Percentiles rank a stretch among this genome's conserved stretches.
These are phyloP conservation scores for Drosophila seclusa DNA, from an alignment of 2,888 invertebrate species.

Conservation along the genomic window DNA sequence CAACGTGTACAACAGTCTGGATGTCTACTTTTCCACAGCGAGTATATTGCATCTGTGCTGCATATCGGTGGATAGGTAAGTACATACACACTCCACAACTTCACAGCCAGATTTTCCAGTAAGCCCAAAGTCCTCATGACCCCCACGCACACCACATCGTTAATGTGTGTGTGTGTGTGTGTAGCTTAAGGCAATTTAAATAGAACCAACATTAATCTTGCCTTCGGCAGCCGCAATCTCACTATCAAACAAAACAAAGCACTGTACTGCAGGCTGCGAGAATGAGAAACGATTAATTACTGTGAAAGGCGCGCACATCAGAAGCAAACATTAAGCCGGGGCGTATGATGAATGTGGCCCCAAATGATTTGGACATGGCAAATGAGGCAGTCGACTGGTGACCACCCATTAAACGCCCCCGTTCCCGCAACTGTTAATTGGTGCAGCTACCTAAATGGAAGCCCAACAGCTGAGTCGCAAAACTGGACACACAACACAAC, in stretches of 20 bases:
- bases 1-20: constrained; percentile 97
- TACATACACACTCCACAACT: constrained; percentile 16
- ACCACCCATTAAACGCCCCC: constrained; percentile 15
- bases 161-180: background rate
- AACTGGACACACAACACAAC: constrained; percentile 36
- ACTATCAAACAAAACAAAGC: constrained; percentile 43
- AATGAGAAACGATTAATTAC: constrained; percentile 76
- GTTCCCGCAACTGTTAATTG: constrained; percentile 66
- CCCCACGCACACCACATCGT: background rate
- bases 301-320: constrained; percentile 72
- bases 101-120: background rate
- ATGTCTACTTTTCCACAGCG: constrained; percentile 97
- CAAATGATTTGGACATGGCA: constrained; percentile 71
- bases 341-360: constrained; percentile 78
- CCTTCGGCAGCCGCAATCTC: constrained; percentile 51
- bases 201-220: constrained; percentile 68
- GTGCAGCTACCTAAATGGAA: constrained; percentile 42
- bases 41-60: constrained; percentile 97
- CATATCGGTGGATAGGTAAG: constrained; percentile 91
- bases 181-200: constrained; percentile 25
- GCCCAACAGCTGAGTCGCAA: constrained; percentile 56
- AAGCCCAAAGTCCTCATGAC: background rate
- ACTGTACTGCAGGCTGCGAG: constrained; percentile 17
- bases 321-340: constrained; percentile 72
- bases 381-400: constrained; percentile 9